Evolutionary conservation across 1,140 invertebrate species (phyloP), one percentile per base, ranked within the genome.

Genomic region (Heliconius congener): DNA sequence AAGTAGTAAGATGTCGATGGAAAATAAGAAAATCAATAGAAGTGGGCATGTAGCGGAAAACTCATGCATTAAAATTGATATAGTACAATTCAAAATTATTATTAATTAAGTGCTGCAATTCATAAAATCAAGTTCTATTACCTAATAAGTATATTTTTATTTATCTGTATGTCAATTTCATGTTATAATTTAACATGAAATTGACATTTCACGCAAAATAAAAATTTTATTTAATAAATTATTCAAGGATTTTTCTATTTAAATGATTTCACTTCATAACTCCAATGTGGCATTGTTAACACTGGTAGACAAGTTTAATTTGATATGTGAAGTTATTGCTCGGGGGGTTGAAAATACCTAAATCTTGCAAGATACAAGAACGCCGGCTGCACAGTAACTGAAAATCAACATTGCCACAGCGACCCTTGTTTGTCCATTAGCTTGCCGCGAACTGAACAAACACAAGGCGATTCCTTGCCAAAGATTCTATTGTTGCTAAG

Each of bases 341-440:
- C 71, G 77, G n/a, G 74, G 80, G 83, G 34, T 37, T 82, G 72
- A 85, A 82, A 85, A 85, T 90, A 66, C 60, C 60, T 66, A 89
- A 91, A 91, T 91, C 88, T 90, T 83, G 85, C 80, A 89, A 90
- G 88, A 87, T 87, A 90, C 87, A 90, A 89, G 84, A 82, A 84
- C 81, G 81, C 83, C 84, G 79, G 82, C 76, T 83, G 86, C 86
- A 79, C 79, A 73, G 81, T 90, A 90, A 92, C 90, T 92, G 82
- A 92, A 92, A 92, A 91, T 88, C 89, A 92, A 92, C 90, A 92
- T 87, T 87, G 87, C 85, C 84, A 79, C 81, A 81, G 76, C 87
- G 83, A 86, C 87, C 88, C 87, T 87, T 92, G 90, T 92, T 92
- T 92, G 90, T 90, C 90, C 90, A 92, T 92, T 92, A 92, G 90